Evolutionary conservation across 2,888 invertebrate genomes (phyloP), one percentile per base, ranked within the genome.

Genomic region (Macaria notata): DNA sequence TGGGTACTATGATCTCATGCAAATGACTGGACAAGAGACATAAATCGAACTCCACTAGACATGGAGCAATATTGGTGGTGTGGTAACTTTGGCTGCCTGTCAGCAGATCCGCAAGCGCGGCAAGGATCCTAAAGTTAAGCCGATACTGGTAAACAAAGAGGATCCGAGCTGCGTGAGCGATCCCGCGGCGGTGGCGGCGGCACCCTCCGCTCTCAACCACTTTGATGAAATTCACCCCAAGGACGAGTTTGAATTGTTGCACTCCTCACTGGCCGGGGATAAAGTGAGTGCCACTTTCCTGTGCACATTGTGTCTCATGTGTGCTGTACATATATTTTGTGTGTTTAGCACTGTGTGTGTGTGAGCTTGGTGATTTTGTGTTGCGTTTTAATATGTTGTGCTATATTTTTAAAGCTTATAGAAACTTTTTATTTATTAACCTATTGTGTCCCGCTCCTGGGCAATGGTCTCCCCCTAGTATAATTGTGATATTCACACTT

Each of bases 201-300:
- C 88, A 49, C 75, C 71, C 64, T 62, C 74, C 36, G 69, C 72
- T 55, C 70, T 80, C 79, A 97, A 96, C 93, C 94, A 95, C 85
- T 96, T 96, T 86, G 95, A 96, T 77, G 92, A 94, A 76, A 94
- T 94, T 82, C 94, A 94, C 69, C 97, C 97, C 51, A 97, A 96
- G 92, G 97, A 97, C 89, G 96, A 96, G 70, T 88, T 92, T 76
- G 92, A 91, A 75, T 80, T 92, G 73, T 80, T 91, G 76, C 90
- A 92, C 64, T 84, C 88, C 49, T 68, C 87, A 67, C 76, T 84
- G 53, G 73, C 79, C 55, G 75, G 75, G 54, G 90, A 89, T 77
- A 90, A 88, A 91, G 91, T 91, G 90, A 91, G 91, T 90, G 69
- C 61, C 66, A 62, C 63, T 44, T 9, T 33, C 42, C 52, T 44